Conservation (phyloP, 2,113 vertebrate genomes). For the Marcusenius ussheri region DNA sequence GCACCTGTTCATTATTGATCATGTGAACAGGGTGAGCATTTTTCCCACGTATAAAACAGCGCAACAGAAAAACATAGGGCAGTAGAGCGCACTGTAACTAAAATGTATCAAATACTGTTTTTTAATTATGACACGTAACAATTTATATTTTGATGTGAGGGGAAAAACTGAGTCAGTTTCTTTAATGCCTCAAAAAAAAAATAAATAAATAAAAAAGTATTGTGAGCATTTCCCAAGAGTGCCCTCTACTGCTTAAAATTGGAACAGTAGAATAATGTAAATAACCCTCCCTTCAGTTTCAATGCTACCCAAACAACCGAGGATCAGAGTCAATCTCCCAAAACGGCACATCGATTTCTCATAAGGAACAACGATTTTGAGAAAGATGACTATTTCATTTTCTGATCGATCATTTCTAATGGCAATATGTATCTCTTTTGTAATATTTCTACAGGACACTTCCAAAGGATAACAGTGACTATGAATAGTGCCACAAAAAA, state of each 20-base stretch:
- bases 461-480: background rate
- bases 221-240: slow-evolving; percentile 8
- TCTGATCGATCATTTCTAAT: background rate
- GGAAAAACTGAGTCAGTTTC: background rate
- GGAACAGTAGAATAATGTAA: background rate
- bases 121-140: background rate
- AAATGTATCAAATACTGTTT: background rate
- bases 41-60: background rate
- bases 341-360: background rate
- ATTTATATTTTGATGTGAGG: background rate
- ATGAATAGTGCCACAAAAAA: background rate
- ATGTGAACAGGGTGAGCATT: background rate
- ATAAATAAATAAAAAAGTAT: too few species aligned
- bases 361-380: background rate
- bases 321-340: background rate
- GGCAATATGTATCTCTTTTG: background rate
- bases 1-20: background rate
- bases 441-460: background rate
- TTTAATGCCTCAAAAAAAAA: background rate
- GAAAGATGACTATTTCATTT: background rate
- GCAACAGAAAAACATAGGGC: background rate
- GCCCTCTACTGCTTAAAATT: slow-evolving; percentile 15
- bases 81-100: background rate
- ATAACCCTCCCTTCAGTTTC: background rate
- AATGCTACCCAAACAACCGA: background rate